Conservation (phyloP, 2,888 invertebrate species). For the Patella caerulea region DNA sequence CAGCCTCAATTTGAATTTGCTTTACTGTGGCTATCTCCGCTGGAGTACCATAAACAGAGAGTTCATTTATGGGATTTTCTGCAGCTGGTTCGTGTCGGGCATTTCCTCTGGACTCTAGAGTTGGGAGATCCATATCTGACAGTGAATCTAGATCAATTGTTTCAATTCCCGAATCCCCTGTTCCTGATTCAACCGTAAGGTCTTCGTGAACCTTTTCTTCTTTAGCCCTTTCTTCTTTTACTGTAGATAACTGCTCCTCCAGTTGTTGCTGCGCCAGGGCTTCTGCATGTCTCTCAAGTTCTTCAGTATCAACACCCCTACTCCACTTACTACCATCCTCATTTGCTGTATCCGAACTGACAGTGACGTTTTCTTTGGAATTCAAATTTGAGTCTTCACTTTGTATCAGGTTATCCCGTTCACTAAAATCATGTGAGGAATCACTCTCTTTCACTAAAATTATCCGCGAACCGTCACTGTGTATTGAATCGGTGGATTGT, state of each 20-base stretch:
- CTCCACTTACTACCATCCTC: background rate
- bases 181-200: background rate
- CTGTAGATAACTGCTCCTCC: background rate
- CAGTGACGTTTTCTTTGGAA: background rate
- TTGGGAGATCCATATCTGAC: background rate
- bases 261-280: background rate
- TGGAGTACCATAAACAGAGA: background rate
- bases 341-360: background rate
- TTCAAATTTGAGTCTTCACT: background rate
- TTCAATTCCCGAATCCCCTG: background rate
- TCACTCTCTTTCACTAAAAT: constrained; percentile 1
- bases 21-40: background rate
- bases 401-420: background rate
- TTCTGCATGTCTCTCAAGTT: background rate
- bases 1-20: background rate
- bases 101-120: background rate
- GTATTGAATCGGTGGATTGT: background rate
- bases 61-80: background rate
- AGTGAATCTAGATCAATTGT: constrained; percentile 1
- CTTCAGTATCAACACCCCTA: constrained; percentile 4
- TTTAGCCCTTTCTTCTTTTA: too few relatives aligned
- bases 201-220: background rate
- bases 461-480: background rate
- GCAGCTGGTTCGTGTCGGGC: background rate
- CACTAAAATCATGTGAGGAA: background rate